Evolutionary conservation across 2,113 vertebrate genomes (phyloP).

Genomic region (Anolis carolinensis): DNA sequence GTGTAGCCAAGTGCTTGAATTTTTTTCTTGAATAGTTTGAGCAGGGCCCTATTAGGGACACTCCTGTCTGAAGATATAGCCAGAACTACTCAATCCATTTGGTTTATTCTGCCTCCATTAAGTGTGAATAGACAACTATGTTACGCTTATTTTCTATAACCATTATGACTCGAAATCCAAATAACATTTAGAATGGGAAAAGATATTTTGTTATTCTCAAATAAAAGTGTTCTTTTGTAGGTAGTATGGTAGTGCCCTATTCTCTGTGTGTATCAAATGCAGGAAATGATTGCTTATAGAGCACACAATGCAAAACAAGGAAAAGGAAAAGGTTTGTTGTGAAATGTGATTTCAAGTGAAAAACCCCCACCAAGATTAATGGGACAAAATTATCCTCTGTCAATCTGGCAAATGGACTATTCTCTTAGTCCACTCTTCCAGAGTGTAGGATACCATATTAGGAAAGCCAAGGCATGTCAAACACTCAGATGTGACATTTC

Average conservation of each 20-base stretch:
- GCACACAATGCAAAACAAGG: conserved; percentile 30
- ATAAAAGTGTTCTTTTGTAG: neutral
- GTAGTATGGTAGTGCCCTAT: neutral
- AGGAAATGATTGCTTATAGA: conserved; percentile 36
- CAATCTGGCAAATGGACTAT: neutral
- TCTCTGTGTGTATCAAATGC: neutral
- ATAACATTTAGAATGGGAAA: neutral
- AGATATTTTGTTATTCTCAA: neutral
- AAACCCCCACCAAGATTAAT: conserved; percentile 4
- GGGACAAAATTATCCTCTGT: neutral
- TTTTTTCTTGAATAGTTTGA: neutral
- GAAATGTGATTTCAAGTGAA: conserved; percentile 1
- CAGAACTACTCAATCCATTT: neutral
- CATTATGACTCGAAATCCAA: neutral
- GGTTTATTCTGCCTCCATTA: neutral
- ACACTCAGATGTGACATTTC: conserved; percentile 2
- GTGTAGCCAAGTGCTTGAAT: neutral
- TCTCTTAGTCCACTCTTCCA: neutral
- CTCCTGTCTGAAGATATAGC: neutral
- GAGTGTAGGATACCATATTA: neutral
- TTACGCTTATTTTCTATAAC: neutral
- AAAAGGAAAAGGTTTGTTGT: conserved; percentile 27
- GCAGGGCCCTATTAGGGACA: neutral
- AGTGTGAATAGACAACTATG: neutral
- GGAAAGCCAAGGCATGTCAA: neutral